A percentile compares a stretch with the other conserved stretches of the same genome.
Evolutionary conservation across 1,140 invertebrate species (phyloP).

Genomic region (Drosophila parvula): DNA sequence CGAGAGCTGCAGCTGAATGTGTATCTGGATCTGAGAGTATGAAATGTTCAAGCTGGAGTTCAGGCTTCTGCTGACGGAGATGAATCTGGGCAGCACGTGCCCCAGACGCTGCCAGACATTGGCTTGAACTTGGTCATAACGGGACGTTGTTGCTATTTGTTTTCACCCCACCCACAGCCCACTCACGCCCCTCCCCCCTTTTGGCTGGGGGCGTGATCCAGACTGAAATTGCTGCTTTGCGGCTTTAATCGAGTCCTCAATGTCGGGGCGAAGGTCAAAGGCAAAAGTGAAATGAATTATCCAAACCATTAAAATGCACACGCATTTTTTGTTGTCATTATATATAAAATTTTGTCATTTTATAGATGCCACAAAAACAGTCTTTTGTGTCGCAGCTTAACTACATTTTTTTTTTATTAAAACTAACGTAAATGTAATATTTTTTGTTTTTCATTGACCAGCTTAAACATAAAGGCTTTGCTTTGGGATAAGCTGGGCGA

Average conservation of each 20-base stretch:
- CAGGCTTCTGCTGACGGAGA: constrained; percentile 66
- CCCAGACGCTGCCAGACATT: constrained; percentile 53
- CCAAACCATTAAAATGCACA: constrained; percentile 23
- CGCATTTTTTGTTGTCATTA: constrained; percentile 5
- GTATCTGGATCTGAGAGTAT: constrained; percentile 29
- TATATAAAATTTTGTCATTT: background rate
- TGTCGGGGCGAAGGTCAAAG: constrained; percentile 32
- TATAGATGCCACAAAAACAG: constrained; percentile 3
- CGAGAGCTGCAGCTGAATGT: constrained; percentile 53
- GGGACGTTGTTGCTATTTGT: constrained; percentile 31
- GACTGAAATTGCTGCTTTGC: constrained; percentile 27
- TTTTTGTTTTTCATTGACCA: background rate
- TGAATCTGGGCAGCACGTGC: constrained; percentile 78
- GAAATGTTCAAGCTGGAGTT: constrained; percentile 15
- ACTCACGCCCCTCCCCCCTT: background rate
- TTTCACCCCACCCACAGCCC: background rate
- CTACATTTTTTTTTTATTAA: constrained; percentile 7
- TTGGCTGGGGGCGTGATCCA: constrained; percentile 7
- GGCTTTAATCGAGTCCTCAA: constrained; percentile 28
- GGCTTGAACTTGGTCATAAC: constrained; percentile 62
- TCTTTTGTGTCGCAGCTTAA: constrained; percentile 17
- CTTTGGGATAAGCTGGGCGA: background rate
- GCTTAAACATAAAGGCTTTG: constrained; percentile 7
- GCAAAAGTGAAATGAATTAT: constrained; percentile 29
- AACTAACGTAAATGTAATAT: constrained; percentile 1